These are phyloP conservation scores for Lepidochrysops patricia DNA, from an alignment of 2,888 invertebrate species.

Conservation along the genomic window DNA sequence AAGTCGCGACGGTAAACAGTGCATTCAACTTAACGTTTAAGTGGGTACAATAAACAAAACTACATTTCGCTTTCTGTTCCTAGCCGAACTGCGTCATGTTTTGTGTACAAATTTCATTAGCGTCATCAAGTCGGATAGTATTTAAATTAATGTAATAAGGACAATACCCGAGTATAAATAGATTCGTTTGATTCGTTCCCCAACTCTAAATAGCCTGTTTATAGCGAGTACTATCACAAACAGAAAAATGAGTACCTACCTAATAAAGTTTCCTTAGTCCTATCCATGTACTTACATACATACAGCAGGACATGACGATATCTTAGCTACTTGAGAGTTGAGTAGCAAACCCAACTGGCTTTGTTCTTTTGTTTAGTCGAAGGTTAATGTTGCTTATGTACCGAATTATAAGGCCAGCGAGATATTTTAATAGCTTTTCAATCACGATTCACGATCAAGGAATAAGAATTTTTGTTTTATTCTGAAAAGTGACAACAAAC, in stretches of 20 bases:
- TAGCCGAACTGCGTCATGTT: background rate
- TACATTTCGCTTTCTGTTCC: background rate
- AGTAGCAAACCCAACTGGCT: slow-evolving; percentile 41
- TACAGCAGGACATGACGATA: background rate
- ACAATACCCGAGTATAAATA: background rate
- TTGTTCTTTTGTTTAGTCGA: slow-evolving; percentile 39
- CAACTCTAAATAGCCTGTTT: background rate
- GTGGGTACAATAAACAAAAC: background rate
- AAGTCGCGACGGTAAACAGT: slow-evolving; percentile 47
- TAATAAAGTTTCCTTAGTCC: background rate
- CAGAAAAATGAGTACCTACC: no score
- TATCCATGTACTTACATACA: background rate
- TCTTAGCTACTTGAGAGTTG: no score
- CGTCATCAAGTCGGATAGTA: background rate
- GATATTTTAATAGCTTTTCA: background rate
- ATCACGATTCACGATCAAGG: background rate
- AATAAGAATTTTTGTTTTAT: background rate
- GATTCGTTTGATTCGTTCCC: background rate
- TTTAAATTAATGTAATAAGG: background rate
- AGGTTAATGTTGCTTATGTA: slow-evolving; percentile 33
- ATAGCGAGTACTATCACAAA: background rate
- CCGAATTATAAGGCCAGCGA: slow-evolving; percentile 13
- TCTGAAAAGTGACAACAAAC: background rate
- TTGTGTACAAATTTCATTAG: background rate
- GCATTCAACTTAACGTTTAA: slow-evolving; percentile 53